Evolutionary conservation across 2,113 vertebrate species (phyloP).

Genomic region (Siniperca chuatsi): DNA sequence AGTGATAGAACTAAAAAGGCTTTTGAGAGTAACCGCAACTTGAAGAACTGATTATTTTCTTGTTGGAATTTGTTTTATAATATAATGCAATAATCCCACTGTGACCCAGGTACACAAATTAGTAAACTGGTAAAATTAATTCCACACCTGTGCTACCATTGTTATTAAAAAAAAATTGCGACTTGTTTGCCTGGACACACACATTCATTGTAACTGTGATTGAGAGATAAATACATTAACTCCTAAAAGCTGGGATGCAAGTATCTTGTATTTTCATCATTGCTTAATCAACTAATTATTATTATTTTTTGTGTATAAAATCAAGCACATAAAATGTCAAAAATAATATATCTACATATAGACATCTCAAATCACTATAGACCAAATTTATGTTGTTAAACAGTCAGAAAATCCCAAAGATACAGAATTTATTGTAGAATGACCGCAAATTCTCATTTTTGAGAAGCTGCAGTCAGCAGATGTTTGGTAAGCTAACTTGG

Average conservation of each 20-base stretch:
- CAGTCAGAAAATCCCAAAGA: too few relatives aligned
- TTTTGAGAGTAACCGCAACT: background rate
- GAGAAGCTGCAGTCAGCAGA: background rate
- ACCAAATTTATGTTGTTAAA: too few relatives aligned
- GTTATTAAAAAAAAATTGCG: background rate
- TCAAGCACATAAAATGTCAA: background rate
- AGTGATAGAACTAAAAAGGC: background rate
- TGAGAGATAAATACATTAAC: too few relatives aligned
- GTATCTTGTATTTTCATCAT: too few relatives aligned
- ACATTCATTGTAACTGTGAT: too few relatives aligned
- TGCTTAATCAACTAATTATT: too few relatives aligned
- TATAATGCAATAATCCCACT: background rate
- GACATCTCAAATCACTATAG: too few relatives aligned
- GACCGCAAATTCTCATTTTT: background rate
- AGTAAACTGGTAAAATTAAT: background rate
- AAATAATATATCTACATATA: background rate
- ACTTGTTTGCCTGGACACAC: background rate
- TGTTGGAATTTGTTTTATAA: background rate
- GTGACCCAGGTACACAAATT: too few relatives aligned
- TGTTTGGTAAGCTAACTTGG: background rate
- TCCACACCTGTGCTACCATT: background rate
- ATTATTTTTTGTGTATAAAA: too few relatives aligned
- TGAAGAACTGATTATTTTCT: background rate
- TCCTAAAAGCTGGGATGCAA: too few relatives aligned
- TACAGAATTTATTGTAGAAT: too few relatives aligned